Evolutionary conservation across 1,140 invertebrate genomes (phyloP), one percentile per base, ranked within the genome.

Genomic region (Probaryconus sp.): DNA sequence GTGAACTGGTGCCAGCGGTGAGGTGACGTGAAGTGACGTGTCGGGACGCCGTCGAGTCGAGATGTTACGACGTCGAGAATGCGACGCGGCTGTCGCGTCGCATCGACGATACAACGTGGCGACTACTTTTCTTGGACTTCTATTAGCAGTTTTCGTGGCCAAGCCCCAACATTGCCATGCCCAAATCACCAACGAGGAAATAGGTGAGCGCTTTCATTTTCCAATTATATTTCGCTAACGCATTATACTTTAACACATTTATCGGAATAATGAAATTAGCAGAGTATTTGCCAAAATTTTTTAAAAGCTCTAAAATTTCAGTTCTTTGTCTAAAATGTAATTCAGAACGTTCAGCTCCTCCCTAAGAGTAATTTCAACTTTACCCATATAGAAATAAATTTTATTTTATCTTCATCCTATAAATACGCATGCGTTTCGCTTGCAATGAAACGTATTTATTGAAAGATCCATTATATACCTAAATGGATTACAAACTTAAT

Each of bases 161-260:
- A 18, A 5, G 16, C 5, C 24, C n/a, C 43, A 56, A 35, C 37
- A 28, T 5, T n/a, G 37, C 20, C 10, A 45, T 1, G 33, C 60
- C 33, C 18, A 78, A 37, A 85, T 85, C 40, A 85, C 83, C 56
- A 82, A 85, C 68, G 70, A 85, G 64, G 83, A 85, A 70, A 83
- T 85, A 80, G 83, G 83, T 84, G 40, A 83, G 83, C n/a, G n/a
- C n/a, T 64, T 14, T 3, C 4, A 13, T 3, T 35, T 35, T 14
- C 47, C 31, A 35, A 26, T n/a, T n/a, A n/a, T n/a, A n/a, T n/a
- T n/a, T n/a, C n/a, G n/a, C n/a, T n/a, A n/a, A n/a, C n/a, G n/a
- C n/a, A n/a, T n/a, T n/a, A n/a, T n/a, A n/a, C n/a, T n/a, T n/a
- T n/a, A n/a, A n/a, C n/a, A n/a, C n/a, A n/a, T n/a, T n/a, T n/a